Conservation (phyloP, 1,140 invertebrate species). For the Physella acuta region DNA sequence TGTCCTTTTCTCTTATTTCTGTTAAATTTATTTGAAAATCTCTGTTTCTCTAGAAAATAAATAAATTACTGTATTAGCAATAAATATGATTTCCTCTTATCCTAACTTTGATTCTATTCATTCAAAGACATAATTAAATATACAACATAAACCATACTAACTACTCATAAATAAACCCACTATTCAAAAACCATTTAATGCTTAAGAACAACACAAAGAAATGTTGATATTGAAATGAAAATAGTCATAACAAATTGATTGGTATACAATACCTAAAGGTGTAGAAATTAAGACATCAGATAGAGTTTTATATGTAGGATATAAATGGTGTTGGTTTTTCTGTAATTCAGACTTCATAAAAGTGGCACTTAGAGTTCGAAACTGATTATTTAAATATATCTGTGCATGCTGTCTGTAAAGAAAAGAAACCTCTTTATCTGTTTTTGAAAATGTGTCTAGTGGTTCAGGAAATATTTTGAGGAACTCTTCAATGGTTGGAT, state of each 20-base stretch:
- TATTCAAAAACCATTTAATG: too few species aligned
- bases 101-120: background rate
- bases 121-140: background rate
- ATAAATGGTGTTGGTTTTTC: slow-evolving; percentile 49
- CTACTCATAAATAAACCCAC: too few species aligned
- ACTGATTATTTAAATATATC: slow-evolving; percentile 51
- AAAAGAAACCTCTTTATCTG: slow-evolving; percentile 50
- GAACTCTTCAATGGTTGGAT: slow-evolving; percentile 64
- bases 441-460: slow-evolving; percentile 61
- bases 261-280: slow-evolving; percentile 23
- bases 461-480: slow-evolving; percentile 66
- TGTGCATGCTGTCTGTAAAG: slow-evolving; percentile 51
- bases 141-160: too few species aligned
- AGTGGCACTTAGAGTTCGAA: slow-evolving; percentile 43
- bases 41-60: background rate
- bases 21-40: background rate
- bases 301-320: slow-evolving; percentile 12
- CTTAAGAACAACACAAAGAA: too few species aligned
- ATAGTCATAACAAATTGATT: too few species aligned
- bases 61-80: background rate
- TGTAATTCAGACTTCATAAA: slow-evolving; percentile 49
- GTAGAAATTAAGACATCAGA: background rate
- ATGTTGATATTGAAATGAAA: too few species aligned
- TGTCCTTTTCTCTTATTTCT: slow-evolving; percentile 13
- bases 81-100: background rate